A percentile compares a stretch with the other conserved stretches of the same genome.
These are phyloP conservation scores for Macrostomum lignano DNA, from an alignment of 1,140 invertebrate species.

Conservation along the genomic window DNA sequence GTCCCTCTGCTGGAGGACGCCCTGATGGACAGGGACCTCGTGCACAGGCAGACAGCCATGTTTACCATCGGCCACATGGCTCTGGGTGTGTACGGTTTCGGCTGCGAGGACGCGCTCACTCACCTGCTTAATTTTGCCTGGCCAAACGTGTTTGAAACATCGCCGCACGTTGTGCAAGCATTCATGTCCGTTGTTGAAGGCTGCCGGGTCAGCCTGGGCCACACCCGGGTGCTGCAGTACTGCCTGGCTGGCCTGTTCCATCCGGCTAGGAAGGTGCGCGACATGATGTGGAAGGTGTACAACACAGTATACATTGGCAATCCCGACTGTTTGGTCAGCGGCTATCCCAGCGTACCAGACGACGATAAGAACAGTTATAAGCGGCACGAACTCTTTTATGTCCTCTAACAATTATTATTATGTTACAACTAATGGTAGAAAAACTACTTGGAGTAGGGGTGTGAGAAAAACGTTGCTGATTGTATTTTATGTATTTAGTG, in stretches of 20 bases:
- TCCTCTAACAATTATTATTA: too few relatives aligned
- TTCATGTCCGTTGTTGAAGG: slow-evolving; percentile 97
- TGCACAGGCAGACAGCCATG: slow-evolving; percentile 91
- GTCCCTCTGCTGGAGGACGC: slow-evolving; percentile 92
- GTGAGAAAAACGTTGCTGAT: too few relatives aligned
- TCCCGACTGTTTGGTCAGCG: slow-evolving; percentile 85
- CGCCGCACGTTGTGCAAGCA: slow-evolving; percentile 91
- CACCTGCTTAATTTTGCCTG: slow-evolving; percentile 94
- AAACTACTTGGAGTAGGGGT: too few relatives aligned
- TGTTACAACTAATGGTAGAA: too few relatives aligned
- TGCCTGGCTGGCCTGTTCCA: slow-evolving; percentile 84
- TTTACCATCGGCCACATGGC: slow-evolving; percentile 97
- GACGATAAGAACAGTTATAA: slow-evolving; percentile 79
- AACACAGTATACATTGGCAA: slow-evolving; percentile 95
- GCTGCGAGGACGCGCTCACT: slow-evolving; percentile 83
- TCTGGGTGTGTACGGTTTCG: slow-evolving; percentile 86
- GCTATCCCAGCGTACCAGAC: slow-evolving; percentile 73
- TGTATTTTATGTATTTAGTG: too few relatives aligned
- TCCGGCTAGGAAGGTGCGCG: slow-evolving; percentile 86
- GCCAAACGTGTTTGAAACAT: slow-evolving; percentile 99
- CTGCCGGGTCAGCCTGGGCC: slow-evolving; percentile 68
- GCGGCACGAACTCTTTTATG: slow-evolving; percentile 81
- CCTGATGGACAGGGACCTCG: slow-evolving; percentile 91
- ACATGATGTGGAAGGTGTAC: slow-evolving; percentile 94
- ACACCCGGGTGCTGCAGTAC: slow-evolving; percentile 81